Base-by-base conservation (phyloP, 2,888 invertebrate species). In the Notocelia uddmanniana region DNA sequence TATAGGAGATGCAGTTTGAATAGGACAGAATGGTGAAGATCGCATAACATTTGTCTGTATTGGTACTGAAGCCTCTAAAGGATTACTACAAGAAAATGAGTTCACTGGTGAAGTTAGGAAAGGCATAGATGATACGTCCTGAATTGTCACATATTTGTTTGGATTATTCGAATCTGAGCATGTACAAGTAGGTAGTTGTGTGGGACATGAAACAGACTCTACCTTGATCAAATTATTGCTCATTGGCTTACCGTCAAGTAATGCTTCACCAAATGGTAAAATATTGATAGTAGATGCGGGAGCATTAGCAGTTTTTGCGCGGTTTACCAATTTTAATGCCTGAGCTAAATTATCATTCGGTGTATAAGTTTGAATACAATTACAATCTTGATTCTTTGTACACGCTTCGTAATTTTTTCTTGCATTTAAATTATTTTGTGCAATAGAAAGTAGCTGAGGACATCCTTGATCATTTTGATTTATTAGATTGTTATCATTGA, bases 391-490 rank as follows among this genome's bases (percentile, higher is more conserved):
- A 21, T 21, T 11, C 13, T 18, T 58, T n/a, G 58, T 26, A 34
- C 45, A 54, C 23, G 50, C 21, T 10, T 23, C 23, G 9, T 55
- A 48, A 48, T 48, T 48, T 13, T 63, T 34, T 15, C 6, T 50
- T 23, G 37, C 3, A 64, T 58, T 23, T 13, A 59, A 41, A 31
- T 26, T 54, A 31, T 52, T 66, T 45, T 59, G 58, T 26, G 70
- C 50, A 0, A 70, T 5, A 3, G 58, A 18, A 10, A 64, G 15
- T 19, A 70, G 26, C 37, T 70, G 64, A 9, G 64, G 63, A 31
- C 64, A 66, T 0, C 64, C 64, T 66, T 66, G 64, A 41, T 23
- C 41, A 54, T 66, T 66, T 52, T 31, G 70, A 59, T 45, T 45
- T 13, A 45, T 45, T 45, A 6, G 45, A 45, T 45, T n/a, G 5